A percentile compares a stretch with the other conserved stretches of the same genome.
Conservation (phyloP, 2,113 vertebrate genomes). For the Glareola pratincola region DNA sequence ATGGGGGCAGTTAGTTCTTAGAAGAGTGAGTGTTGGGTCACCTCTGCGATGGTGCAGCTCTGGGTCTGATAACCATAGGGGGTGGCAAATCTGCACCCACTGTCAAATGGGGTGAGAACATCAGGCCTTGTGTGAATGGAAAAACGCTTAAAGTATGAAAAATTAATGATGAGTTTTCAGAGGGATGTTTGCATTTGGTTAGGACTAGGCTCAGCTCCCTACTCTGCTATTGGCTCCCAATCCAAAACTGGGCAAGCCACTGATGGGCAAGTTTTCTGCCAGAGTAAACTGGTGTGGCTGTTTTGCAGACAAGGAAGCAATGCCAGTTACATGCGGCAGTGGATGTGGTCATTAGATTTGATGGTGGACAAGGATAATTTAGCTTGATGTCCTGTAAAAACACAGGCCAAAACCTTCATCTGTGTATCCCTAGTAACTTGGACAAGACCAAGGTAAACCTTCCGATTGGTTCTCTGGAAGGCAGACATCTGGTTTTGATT, state of each 20-base stretch:
- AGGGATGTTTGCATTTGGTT: neutral
- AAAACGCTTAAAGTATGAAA: neutral
- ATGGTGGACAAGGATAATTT: neutral
- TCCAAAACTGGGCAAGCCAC: neutral
- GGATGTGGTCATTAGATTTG: neutral
- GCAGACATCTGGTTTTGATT: neutral
- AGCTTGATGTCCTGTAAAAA: neutral
- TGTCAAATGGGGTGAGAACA: neutral
- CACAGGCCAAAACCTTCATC: neutral
- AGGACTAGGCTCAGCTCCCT: neutral
- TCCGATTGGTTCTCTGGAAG: neutral
- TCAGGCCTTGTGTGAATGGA: neutral
- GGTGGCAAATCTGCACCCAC: neutral
- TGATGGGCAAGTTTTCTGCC: neutral
- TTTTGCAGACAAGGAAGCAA: neutral
- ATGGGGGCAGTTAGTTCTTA: neutral
- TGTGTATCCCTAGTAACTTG: neutral
- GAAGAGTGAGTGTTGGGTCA: neutral
- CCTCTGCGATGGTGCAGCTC: neutral
- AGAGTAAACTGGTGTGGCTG: neutral
- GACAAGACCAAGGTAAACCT: neutral
- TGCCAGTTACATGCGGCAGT: neutral
- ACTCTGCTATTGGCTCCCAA: neutral
- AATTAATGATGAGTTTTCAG: neutral
- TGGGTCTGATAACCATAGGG: neutral